Evolutionary conservation across 1,140 invertebrate genomes (phyloP).

Genomic region (Lepidurus couesii): DNA sequence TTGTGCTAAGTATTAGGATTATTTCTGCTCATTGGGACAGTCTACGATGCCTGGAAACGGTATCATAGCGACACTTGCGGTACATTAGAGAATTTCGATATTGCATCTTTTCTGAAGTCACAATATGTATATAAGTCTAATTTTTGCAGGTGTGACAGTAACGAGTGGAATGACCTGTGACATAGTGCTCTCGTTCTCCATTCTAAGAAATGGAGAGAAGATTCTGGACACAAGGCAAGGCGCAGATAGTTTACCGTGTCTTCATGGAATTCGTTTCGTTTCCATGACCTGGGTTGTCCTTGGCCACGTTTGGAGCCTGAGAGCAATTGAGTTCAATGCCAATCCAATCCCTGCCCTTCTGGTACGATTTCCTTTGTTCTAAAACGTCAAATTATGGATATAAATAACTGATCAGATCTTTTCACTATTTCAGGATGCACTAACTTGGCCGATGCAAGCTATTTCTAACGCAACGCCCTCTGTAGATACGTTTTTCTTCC

Average conservation of each 20-base stretch:
- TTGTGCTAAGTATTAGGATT: constrained; percentile 26
- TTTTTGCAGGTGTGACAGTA: not conserved
- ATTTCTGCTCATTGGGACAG: constrained; percentile 13
- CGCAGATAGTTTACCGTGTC: constrained; percentile 69
- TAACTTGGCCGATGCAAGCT: constrained; percentile 38
- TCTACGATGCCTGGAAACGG: constrained; percentile 23
- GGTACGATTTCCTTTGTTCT: not conserved
- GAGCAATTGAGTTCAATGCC: constrained; percentile 38
- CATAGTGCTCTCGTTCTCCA: constrained; percentile 43
- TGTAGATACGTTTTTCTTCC: constrained; percentile 59
- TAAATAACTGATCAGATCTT: constrained; percentile 14
- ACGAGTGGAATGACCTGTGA: not conserved
- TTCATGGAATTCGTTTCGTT: constrained; percentile 73
- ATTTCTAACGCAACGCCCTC: constrained; percentile 53
- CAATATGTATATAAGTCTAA: too few species aligned
- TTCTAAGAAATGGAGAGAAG: constrained; percentile 45
- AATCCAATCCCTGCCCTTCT: not conserved
- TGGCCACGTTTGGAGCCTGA: constrained; percentile 65
- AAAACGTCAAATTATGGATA: not conserved
- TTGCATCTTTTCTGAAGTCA: too few species aligned
- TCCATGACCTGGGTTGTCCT: constrained; percentile 91
- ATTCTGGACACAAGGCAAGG: constrained; percentile 44
- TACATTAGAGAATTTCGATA: too few species aligned
- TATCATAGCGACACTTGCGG: not conserved
- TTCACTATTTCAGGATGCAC: constrained; percentile 24